phyloP scores from a whole-genome alignment of 2,113 vertebrate genomes.

The Microtus ochrogaster region DNA sequence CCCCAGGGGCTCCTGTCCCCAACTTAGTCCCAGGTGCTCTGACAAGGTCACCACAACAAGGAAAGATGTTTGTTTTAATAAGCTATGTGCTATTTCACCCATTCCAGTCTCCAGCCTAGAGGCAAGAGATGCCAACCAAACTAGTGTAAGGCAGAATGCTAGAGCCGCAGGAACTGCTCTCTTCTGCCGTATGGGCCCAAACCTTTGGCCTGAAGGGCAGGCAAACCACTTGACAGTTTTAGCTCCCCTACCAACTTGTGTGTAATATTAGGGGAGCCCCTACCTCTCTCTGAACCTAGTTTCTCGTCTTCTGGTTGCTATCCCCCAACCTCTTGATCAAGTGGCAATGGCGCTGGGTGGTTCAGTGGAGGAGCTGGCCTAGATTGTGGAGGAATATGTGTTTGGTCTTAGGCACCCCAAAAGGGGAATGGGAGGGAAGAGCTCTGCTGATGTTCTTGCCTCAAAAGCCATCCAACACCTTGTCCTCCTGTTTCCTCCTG shows the following conservation, averaged over 20 bases:
- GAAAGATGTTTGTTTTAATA: conserved; percentile 47
- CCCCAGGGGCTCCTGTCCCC: neutral
- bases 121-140: conserved; percentile 62
- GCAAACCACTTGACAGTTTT: conserved; percentile 23
- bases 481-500: conserved; percentile 25
- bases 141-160: conserved; percentile 46
- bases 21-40: conserved; percentile 51
- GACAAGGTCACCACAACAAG: conserved; percentile 62
- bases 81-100: neutral
- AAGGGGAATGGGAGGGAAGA: neutral
- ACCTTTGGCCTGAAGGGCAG: conserved; percentile 38
- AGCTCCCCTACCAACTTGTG: neutral
- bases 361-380: neutral
- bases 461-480: conserved; percentile 3
- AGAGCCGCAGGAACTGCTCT: conserved; percentile 1
- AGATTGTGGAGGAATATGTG: neutral
- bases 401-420: neutral
- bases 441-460: neutral
- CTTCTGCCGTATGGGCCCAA: neutral
- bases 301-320: conserved; percentile 11
- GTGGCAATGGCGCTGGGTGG: neutral
- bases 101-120: conserved; percentile 41
- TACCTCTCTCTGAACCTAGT: neutral
- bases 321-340: neutral
- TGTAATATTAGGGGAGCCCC: neutral